Percentiles rank a stretch among this genome's conserved stretches.
Conservation (phyloP, 2,797 vertebrate genomes). For the Chloroceryle amazona region DNA sequence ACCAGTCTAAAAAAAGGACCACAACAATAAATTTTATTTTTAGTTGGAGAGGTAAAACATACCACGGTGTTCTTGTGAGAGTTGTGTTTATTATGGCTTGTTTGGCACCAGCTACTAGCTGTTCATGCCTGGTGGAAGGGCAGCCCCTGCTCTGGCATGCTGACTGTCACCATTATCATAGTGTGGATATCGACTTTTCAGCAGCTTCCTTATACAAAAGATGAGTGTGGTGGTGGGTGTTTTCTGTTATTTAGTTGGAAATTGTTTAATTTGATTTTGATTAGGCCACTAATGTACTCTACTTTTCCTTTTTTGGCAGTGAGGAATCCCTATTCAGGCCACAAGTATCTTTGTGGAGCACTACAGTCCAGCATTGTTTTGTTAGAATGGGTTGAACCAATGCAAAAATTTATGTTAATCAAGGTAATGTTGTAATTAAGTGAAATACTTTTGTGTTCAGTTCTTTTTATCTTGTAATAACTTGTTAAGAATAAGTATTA, state of each 20-base stretch:
- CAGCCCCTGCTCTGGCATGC: not conserved
- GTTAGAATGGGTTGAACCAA: conserved; percentile 95
- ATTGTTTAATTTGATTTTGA: not conserved
- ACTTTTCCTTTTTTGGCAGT: conserved; percentile 81
- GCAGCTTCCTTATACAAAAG: not conserved
- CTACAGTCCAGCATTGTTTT: conserved; percentile 95
- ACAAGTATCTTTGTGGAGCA: conserved; percentile 95
- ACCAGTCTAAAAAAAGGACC: not conserved
- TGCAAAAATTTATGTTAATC: conserved; percentile 97
- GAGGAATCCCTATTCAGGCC: conserved; percentile 94
- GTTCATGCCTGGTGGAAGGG: not conserved
- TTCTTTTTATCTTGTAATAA: not conserved
- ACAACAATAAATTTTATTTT: not conserved
- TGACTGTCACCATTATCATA: not conserved
- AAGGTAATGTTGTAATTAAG: conserved; percentile 83
- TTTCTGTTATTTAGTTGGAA: not conserved
- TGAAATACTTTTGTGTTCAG: not conserved
- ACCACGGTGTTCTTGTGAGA: not conserved
- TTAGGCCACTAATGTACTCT: not conserved
- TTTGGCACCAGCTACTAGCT: not conserved
- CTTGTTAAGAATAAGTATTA: not conserved
- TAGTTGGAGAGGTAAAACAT: not conserved
- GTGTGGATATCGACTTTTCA: not conserved
- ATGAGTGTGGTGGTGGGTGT: not conserved
- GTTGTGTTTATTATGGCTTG: not conserved